phyloP scores from a whole-genome alignment of 2,113 vertebrate species.

The Lampris incognitus region DNA sequence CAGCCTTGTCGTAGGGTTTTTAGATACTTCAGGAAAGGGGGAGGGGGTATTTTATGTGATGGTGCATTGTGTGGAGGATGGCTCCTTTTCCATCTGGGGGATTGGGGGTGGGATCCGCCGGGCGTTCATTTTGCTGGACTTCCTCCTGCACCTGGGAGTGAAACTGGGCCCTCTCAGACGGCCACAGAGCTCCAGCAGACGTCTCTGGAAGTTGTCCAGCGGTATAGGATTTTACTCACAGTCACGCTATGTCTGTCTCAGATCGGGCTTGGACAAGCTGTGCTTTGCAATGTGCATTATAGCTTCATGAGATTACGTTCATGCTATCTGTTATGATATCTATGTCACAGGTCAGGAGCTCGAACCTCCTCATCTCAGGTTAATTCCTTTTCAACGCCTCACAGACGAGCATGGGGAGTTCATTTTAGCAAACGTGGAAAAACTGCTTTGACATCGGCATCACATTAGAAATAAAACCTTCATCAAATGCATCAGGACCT shows the following conservation, averaged over 20 bases:
- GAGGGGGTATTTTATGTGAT: conserved; percentile 30
- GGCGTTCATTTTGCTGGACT: conserved; percentile 29
- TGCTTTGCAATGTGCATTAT: neutral
- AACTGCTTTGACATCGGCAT: neutral
- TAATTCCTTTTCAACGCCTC: neutral
- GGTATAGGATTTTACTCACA: conserved; percentile 4
- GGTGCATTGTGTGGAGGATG: conserved; percentile 14
- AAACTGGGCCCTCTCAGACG: conserved; percentile 36
- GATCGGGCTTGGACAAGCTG: conserved; percentile 23
- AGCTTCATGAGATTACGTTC: neutral
- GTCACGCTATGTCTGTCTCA: conserved; percentile 27
- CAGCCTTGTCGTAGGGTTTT: conserved; percentile 27
- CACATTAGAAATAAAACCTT: neutral
- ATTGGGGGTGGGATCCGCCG: conserved; percentile 10
- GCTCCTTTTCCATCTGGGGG: conserved; percentile 24
- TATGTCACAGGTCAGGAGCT: neutral
- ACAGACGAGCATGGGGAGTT: neutral
- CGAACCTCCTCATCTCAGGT: neutral
- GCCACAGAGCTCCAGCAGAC: conserved; percentile 44
- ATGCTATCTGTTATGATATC: neutral
- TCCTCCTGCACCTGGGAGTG: conserved; percentile 50
- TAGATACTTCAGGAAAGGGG: neutral
- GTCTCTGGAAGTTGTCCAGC: conserved; percentile 39
- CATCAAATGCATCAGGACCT: no score
- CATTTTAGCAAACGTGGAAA: conserved; percentile 8